These are phyloP conservation scores for Oxygymnocypris stewartii DNA, from an alignment of 2,113 vertebrate species.

Conservation along the genomic window DNA sequence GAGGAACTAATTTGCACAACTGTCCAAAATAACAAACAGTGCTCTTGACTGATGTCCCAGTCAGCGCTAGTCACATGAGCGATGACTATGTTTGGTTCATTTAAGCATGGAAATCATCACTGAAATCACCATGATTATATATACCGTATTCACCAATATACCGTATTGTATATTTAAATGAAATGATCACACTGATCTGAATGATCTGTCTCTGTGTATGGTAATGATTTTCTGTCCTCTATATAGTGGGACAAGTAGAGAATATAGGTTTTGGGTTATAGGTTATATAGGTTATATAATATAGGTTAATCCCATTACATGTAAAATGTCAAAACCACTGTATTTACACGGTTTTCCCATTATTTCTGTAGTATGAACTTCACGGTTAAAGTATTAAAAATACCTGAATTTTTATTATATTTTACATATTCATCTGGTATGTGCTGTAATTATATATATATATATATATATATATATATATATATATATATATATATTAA, in stretches of 20 bases:
- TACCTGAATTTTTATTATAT: background rate
- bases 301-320: too few relatives aligned
- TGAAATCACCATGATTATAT: background rate
- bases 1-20: background rate
- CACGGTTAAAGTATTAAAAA: background rate
- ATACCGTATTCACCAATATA: background rate
- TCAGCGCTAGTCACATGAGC: constrained; percentile 22
- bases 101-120: background rate
- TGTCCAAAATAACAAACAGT: constrained; percentile 1
- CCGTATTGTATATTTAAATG: background rate
- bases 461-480: too few relatives aligned
- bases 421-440: background rate
- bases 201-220: background rate
- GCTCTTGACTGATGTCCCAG: constrained; percentile 26
- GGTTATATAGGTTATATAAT: too few relatives aligned
- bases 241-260: too few relatives aligned
- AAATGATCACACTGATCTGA: background rate
- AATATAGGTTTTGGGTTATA: too few relatives aligned
- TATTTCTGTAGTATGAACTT: background rate
- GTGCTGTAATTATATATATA: background rate
- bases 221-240: background rate
- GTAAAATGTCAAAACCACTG: too few relatives aligned
- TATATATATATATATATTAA: too few relatives aligned
- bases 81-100: background rate
- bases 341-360: background rate